Conservation (phyloP, 2,888 invertebrate genomes). For the Poecilus cupreus region DNA sequence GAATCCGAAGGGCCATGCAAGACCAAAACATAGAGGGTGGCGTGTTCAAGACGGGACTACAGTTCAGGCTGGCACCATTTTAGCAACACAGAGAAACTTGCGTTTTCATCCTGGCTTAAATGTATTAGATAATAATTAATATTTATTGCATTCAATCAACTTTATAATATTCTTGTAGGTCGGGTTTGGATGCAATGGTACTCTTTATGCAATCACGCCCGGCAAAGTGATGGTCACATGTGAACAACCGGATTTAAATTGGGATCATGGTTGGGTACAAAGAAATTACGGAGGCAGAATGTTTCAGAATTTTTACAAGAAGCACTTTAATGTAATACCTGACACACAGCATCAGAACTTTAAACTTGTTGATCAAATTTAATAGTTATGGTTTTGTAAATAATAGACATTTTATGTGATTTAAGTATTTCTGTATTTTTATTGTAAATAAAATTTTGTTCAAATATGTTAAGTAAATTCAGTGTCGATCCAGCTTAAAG, state of each 20-base stretch:
- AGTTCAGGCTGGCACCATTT: slow-evolving; percentile 80
- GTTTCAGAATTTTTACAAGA: slow-evolving; percentile 83
- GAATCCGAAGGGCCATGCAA: slow-evolving; percentile 80
- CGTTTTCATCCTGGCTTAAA: slow-evolving; percentile 89
- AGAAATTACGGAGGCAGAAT: slow-evolving; percentile 79
- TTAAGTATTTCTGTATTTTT: background rate
- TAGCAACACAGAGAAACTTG: slow-evolving; percentile 81
- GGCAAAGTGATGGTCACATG: slow-evolving; percentile 88
- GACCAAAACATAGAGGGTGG: slow-evolving; percentile 87
- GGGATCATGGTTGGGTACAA: slow-evolving; percentile 85
- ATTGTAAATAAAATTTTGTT: background rate
- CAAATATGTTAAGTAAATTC: slow-evolving; percentile 60
- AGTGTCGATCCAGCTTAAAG: slow-evolving; percentile 75
- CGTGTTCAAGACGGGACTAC: slow-evolving; percentile 82
- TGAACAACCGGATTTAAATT: slow-evolving; percentile 87
- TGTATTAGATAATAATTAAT: slow-evolving; percentile 72
- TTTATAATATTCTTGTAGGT: slow-evolving; percentile 78
- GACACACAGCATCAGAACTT: slow-evolving; percentile 86
- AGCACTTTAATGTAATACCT: slow-evolving; percentile 90
- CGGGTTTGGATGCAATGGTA: slow-evolving; percentile 86
- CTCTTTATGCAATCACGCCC: slow-evolving; percentile 85
- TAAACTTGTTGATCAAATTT: slow-evolving; percentile 84
- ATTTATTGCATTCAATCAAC: background rate
- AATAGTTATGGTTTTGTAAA: slow-evolving; percentile 65
- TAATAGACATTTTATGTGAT: background rate